Evolutionary conservation across 2,888 invertebrate species (phyloP), one percentile per base, ranked within the genome.

Genomic region (Heliconius ethilla): DNA sequence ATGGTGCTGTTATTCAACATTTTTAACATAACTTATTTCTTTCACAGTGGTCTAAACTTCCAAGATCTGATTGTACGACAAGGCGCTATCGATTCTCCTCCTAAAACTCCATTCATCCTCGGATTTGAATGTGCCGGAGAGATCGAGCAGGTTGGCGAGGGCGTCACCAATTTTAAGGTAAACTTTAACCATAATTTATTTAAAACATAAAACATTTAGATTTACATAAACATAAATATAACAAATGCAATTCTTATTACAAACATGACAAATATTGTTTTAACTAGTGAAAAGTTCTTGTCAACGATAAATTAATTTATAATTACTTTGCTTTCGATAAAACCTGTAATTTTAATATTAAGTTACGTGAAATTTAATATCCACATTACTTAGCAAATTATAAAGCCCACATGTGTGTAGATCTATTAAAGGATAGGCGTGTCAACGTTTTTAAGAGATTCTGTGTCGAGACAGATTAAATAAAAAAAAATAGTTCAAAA

Each of bases 61-160:
- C 97, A 97, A 93, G 98, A 98, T 88, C 90, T 98, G 93, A 98
- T 98, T 96, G 97, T 97, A 79, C 95, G 98, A 69, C 97, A 98
- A 91, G 98, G 98, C 9, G 97, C 97, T 79, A 96, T 98, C 85
- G 98, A 98, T 89, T 97, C 97, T 18, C 96, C 97, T 1, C 97
- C 97, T n/a, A 98, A 98, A 93, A 97, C 97, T 9, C 98, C 98
- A 7, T 97, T 98, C 93, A 97, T 97, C 88, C 96, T 98, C 88
- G 98, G 98, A 79, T 97, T 97, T 86, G 98, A 98, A 90, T 98
- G 98, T 89, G 97, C 98, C 76, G 98, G 98, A 75, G 96, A 97
- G 86, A 95, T 97, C 82, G 97, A 97, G 87, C 96, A 96, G 86
- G 95, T 97, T 80, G 97, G 97, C 83, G 97, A 97, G 88, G 96